phyloP scores from a whole-genome alignment of 2,113 vertebrate species.

The Actenoides lindsayi region DNA sequence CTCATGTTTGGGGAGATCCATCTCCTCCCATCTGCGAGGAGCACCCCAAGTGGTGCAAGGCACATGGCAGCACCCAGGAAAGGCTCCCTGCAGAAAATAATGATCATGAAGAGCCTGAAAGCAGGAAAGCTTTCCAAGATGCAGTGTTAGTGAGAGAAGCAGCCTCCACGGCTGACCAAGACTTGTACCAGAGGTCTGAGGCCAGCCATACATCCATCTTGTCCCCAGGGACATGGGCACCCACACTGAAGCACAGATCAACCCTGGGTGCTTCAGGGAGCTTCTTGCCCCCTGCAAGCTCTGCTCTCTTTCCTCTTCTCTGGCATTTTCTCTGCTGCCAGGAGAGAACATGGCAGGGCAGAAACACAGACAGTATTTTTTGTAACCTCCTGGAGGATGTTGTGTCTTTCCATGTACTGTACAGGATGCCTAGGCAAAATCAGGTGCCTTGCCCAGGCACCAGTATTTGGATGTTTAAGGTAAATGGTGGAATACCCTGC shows the following conservation, averaged over 20 bases:
- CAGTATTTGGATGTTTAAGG: not conserved
- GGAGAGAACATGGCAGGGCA: not conserved
- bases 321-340: not conserved
- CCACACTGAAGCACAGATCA: not conserved
- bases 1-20: not conserved
- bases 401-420: not conserved
- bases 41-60: not conserved
- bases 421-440: not conserved
- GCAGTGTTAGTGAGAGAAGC: not conserved
- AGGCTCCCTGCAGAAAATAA: not conserved
- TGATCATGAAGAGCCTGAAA: not conserved
- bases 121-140: not conserved
- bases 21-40: not conserved
- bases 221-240: not conserved
- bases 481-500: not conserved
- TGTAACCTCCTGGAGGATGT: not conserved
- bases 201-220: not conserved
- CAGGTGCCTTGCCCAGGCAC: not conserved
- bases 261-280: not conserved
- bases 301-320: not conserved
- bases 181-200: not conserved
- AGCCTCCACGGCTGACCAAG: not conserved
- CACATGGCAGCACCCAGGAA: not conserved
- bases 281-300: not conserved
- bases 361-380: not conserved